Percentiles rank a stretch among this genome's conserved stretches.
These are phyloP conservation scores for Vombatus ursinus DNA, from an alignment of 2,113 vertebrate genomes.

Conservation along the genomic window DNA sequence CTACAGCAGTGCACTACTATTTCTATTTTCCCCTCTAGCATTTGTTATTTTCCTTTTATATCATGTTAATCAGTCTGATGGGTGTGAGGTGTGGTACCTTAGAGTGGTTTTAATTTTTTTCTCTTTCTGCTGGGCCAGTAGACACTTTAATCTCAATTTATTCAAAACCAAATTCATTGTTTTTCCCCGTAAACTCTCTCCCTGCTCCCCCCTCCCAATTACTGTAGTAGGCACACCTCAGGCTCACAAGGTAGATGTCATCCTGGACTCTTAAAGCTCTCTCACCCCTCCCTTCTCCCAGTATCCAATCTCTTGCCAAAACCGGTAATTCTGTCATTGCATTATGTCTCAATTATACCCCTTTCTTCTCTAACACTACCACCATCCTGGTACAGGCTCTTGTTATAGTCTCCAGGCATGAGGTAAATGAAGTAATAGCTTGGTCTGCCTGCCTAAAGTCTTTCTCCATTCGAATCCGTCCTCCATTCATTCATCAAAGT, in stretches of 20 bases:
- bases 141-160: not conserved
- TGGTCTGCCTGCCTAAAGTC: not conserved
- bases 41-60: not conserved
- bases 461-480: not conserved
- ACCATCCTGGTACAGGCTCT: not conserved
- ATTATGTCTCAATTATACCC: not conserved
- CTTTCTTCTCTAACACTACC: not conserved
- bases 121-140: not conserved
- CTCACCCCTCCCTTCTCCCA: not conserved
- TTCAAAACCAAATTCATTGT: not conserved
- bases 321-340: not conserved
- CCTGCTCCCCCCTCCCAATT: not conserved
- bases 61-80: not conserved
- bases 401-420: no score
- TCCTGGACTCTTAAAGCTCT: not conserved
- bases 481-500: not conserved
- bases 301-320: not conserved
- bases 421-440: no score
- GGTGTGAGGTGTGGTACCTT: not conserved
- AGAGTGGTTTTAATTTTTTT: not conserved
- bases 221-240: not conserved
- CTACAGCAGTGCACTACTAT: not conserved
- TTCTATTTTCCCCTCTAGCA: not conserved
- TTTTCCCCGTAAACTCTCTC: not conserved
- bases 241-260: not conserved